Percentiles rank a stretch among this genome's conserved stretches.
These are phyloP conservation scores for Clarias macrocephalus DNA, from an alignment of 2,113 vertebrate species.

Conservation along the genomic window DNA sequence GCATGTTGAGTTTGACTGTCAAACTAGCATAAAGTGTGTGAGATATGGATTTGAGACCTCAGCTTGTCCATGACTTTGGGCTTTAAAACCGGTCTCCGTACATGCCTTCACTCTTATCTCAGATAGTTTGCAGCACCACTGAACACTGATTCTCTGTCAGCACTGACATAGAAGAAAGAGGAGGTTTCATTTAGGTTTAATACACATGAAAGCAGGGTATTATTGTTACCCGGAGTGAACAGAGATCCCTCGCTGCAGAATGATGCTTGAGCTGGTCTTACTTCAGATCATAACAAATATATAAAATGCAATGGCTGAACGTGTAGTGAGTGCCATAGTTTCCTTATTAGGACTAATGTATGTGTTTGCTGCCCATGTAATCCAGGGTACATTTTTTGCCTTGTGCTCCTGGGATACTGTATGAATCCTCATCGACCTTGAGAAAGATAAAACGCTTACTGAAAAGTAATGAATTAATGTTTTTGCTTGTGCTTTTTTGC, in stretches of 20 bases:
- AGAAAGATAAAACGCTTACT: not conserved
- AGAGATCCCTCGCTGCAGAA: not conserved
- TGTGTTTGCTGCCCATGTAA: not conserved
- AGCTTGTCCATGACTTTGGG: constrained; percentile 52
- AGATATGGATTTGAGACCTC: constrained; percentile 41
- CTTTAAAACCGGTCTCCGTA: constrained; percentile 46
- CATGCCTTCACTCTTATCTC: constrained; percentile 32
- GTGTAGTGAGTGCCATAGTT: not conserved
- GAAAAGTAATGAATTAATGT: not conserved
- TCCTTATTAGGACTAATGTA: not conserved
- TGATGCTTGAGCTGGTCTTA: not conserved
- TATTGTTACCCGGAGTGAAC: not conserved
- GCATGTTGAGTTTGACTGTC: constrained; percentile 19
- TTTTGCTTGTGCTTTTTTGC: not conserved
- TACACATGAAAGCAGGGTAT: not conserved
- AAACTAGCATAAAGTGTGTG: constrained; percentile 28
- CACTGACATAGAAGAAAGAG: not conserved
- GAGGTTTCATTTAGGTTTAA: constrained; percentile 1
- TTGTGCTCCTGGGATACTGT: not conserved
- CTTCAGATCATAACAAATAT: too few relatives aligned
- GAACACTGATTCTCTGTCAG: not conserved
- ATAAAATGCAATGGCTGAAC: not conserved
- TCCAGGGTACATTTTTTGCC: not conserved
- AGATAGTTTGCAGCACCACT: constrained; percentile 6
- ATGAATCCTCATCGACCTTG: not conserved